Evolutionary conservation across 2,113 vertebrate genomes (phyloP), one percentile per base, ranked within the genome.

Genomic region (Zootoca vivipara): DNA sequence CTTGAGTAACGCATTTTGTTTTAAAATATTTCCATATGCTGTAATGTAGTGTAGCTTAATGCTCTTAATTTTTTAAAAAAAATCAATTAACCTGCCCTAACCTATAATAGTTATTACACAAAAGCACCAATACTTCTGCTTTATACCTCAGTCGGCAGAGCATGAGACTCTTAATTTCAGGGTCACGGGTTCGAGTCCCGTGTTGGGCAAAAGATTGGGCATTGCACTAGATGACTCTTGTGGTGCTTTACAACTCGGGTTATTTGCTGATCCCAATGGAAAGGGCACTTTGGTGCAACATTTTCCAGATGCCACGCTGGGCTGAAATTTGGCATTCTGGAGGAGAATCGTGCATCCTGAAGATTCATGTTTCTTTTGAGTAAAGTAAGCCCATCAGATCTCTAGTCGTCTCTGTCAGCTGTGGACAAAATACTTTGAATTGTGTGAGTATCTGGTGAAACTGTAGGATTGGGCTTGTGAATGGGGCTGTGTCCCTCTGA

Each of bases 1-100:
- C 87, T 93, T 85, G 96, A 96, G 96, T 97, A 93, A 67, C 1
- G 5, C 3, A 20, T 87, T 80, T 80, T 30, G 46, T 16, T 30
- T 78, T 56, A 15, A 56, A 18, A 77, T 42, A 52, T 38, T 65
- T 22, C 10, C 38, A 67, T 40, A n/a, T 7, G 18, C 8, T n/a
- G 30, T 12, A 28, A 18, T 38, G 8, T 58, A 30, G 33, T 75
- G 62, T 52, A 22, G 24, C 20, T 75, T 33, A 52, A 52, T 52
- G 46, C 12, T 52, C 12, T 52, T 46, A 9, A 5, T 13, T 30
- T 84, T 56, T 56, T 18, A 9, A n/a, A 52, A n/a, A 52, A 62
- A 52, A n/a, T 13, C 22, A 20, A 85, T n/a, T 46, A 16, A 20
- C 8, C 52, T 42, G 3, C 35, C 28, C 16, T 78, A 78, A 75